A percentile compares a stretch with the other conserved stretches of the same genome.
Conservation (phyloP, 2,113 vertebrate species). For the Sebastes fasciatus region DNA sequence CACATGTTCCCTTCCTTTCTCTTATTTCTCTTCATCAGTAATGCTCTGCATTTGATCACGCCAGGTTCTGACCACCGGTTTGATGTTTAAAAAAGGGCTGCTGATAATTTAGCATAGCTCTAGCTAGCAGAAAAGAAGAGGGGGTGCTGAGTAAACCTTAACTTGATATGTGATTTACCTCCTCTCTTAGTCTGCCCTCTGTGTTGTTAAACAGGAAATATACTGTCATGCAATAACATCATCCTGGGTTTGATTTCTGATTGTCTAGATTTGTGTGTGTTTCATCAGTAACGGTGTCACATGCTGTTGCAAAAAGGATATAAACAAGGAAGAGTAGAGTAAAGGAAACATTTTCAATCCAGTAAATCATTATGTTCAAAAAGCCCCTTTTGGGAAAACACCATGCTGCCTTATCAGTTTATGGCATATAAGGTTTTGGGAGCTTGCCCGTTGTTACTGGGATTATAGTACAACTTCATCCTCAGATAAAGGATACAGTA, state of each 20-base stretch:
- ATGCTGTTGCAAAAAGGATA: neutral
- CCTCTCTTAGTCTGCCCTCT: neutral
- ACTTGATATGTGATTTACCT: neutral
- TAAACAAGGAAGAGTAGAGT: neutral
- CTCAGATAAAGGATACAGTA: no score
- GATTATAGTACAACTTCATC: no score
- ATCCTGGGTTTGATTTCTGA: neutral
- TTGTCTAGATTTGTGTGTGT: neutral
- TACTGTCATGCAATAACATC: neutral
- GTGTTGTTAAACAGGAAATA: neutral
- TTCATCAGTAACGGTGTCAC: neutral
- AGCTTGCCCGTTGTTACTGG: no score
- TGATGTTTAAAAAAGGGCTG: neutral
- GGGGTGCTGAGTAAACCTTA: neutral
- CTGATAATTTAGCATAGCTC: neutral
- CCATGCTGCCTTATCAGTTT: constrained; percentile 14
- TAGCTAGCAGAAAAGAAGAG: neutral
- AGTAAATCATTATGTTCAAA: neutral
- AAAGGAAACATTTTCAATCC: neutral
- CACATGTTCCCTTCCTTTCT: neutral
- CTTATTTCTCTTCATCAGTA: neutral
- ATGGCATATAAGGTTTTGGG: neutral
- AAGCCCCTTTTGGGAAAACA: neutral
- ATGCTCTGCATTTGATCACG: neutral
- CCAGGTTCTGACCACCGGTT: neutral